Evolutionary conservation across 2,113 vertebrate genomes (phyloP).

Genomic region (Calonectris borealis): DNA sequence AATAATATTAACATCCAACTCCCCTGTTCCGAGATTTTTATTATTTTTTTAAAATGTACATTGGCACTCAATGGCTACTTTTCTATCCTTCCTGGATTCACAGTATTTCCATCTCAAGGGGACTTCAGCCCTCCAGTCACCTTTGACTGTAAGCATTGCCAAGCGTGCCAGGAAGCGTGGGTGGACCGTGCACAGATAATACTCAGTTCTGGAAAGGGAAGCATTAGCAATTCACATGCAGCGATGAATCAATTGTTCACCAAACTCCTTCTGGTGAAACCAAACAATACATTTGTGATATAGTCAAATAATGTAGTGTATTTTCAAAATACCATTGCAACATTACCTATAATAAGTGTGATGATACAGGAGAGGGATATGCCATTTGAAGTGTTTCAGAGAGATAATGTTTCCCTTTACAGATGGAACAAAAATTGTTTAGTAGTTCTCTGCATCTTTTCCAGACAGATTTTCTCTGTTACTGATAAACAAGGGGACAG

Average conservation of each 20-base stretch:
- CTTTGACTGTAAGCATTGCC: background rate
- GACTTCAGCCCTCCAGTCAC: background rate
- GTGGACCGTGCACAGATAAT: background rate
- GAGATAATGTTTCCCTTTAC: background rate
- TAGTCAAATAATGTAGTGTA: background rate
- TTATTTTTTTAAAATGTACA: background rate
- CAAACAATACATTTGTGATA: background rate
- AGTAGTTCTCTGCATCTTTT: conserved; percentile 7
- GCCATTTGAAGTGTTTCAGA: background rate
- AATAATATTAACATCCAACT: background rate
- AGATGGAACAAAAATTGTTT: background rate
- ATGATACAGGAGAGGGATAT: background rate
- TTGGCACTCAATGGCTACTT: background rate
- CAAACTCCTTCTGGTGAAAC: background rate
- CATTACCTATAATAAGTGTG: background rate
- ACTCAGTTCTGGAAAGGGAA: background rate
- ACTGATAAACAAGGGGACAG: background rate
- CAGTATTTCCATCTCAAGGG: background rate
- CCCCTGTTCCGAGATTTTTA: background rate
- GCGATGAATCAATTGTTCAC: background rate
- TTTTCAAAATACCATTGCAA: background rate
- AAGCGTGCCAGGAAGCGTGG: background rate
- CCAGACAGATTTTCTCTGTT: background rate
- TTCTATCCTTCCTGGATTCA: background rate
- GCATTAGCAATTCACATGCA: background rate